These are phyloP conservation scores for Calliopum simillimum DNA, from an alignment of 2,888 invertebrate genomes.

Conservation along the genomic window DNA sequence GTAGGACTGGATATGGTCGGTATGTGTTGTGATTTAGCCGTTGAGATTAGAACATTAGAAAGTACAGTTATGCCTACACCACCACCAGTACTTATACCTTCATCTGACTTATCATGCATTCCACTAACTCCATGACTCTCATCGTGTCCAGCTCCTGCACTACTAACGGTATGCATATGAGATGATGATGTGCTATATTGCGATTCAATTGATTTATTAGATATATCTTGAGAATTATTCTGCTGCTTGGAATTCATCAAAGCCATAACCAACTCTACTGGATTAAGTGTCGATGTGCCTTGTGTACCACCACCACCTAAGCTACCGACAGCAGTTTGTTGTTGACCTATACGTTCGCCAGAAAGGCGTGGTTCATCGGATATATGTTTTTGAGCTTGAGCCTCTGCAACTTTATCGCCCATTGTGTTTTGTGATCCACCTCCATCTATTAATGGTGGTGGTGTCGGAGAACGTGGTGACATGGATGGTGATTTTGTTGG, in stretches of 20 bases:
- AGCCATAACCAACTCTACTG: slow-evolving; percentile 73
- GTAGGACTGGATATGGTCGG: slow-evolving; percentile 64
- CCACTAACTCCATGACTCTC: slow-evolving; percentile 46
- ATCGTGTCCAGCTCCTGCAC: slow-evolving; percentile 42
- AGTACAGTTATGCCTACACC: slow-evolving; percentile 58
- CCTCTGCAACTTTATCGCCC: slow-evolving; percentile 36
- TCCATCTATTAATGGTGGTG: slow-evolving; percentile 52
- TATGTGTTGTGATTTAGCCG: slow-evolving; percentile 53
- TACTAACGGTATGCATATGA: slow-evolving; percentile 45
- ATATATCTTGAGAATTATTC: slow-evolving; percentile 53
- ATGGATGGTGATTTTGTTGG: slow-evolving; percentile 80
- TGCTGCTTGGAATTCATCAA: slow-evolving; percentile 68
- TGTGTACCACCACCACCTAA: slow-evolving; percentile 24
- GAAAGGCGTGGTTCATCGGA: slow-evolving; percentile 41
- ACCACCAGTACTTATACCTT: slow-evolving; percentile 39
- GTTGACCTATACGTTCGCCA: slow-evolving; percentile 38
- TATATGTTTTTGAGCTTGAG: slow-evolving; percentile 42
- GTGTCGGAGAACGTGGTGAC: slow-evolving; percentile 64
- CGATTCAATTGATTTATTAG: slow-evolving; percentile 55
- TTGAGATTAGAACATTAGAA: slow-evolving; percentile 61
- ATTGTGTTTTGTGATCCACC: slow-evolving; percentile 45
- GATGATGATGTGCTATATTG: slow-evolving; percentile 50
- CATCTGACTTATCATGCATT: slow-evolving; percentile 55
- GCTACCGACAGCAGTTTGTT: slow-evolving; percentile 40
- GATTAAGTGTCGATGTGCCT: slow-evolving; percentile 69